Conservation (phyloP, 2,888 invertebrate species). For the Machimus rusticus region DNA sequence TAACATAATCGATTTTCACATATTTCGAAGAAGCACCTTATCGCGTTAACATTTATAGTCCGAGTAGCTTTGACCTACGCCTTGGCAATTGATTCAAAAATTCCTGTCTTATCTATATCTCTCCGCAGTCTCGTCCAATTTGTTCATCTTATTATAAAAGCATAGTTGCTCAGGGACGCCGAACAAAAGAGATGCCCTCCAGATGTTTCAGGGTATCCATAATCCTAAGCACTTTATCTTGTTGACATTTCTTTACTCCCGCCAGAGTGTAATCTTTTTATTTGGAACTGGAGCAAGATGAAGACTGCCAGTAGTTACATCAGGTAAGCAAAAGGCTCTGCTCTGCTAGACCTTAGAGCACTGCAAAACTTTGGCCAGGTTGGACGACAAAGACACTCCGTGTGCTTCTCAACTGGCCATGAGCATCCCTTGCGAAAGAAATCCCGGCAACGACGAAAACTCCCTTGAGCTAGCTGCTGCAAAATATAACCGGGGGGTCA, state of each 20-base stretch:
- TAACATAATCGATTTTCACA: background rate
- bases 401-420: background rate
- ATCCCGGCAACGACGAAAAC: background rate
- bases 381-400: background rate
- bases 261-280: constrained; percentile 12
- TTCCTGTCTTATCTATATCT: background rate
- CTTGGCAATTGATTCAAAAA: background rate
- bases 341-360: background rate
- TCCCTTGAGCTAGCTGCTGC: background rate
- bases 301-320: background rate
- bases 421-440: background rate
- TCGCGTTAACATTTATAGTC: background rate
- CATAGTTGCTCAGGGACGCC: background rate
- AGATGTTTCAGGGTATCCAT: constrained; percentile 18
- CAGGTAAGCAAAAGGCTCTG: background rate
- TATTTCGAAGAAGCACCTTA: background rate
- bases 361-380: background rate
- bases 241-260: constrained; percentile 23
- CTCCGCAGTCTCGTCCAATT: background rate
- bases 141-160: constrained; percentile 19
- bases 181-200: constrained; percentile 14
- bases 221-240: constrained; percentile 31
- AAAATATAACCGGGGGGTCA: background rate
- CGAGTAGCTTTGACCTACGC: background rate
- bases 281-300: background rate